Conservation (phyloP, 2,113 vertebrate species). For the Sturnira hondurensis region DNA sequence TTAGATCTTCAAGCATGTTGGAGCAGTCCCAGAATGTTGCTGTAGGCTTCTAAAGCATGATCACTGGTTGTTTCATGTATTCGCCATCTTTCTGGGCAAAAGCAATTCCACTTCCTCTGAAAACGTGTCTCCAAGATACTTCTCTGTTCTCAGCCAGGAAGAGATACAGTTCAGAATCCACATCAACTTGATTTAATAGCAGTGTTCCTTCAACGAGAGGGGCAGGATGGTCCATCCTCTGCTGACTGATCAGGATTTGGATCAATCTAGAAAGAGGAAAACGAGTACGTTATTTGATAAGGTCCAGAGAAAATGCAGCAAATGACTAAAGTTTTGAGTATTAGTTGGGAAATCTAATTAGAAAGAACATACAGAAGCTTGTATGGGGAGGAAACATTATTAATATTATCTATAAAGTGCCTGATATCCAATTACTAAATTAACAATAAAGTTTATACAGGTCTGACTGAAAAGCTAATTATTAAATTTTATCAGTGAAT, state of each 20-base stretch:
- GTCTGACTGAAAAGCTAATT: background rate
- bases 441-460: background rate
- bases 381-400: background rate
- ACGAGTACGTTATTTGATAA: background rate
- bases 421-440: background rate
- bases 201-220: constrained; percentile 89
- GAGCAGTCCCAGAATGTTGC: constrained; percentile 83
- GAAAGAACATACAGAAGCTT: background rate
- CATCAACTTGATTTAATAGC: constrained; percentile 69
- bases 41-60: constrained; percentile 81
- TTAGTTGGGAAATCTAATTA: background rate
- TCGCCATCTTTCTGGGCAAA: constrained; percentile 81
- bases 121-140: constrained; percentile 79
- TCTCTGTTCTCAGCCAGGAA: constrained; percentile 82
- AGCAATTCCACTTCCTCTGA: constrained; percentile 81
- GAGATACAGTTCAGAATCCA: constrained; percentile 80
- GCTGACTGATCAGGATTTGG: constrained; percentile 93
- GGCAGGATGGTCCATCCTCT: constrained; percentile 90
- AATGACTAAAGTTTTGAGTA: background rate
- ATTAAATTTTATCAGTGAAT: background rate
- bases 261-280: constrained; percentile 85
- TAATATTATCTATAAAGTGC: background rate
- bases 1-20: constrained; percentile 84
- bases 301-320: background rate
- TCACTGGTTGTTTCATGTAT: constrained; percentile 84